Percentiles rank a stretch among this genome's conserved stretches.
phyloP scores from a whole-genome alignment of 1,140 invertebrate genomes.

The Musca vetustissima region DNA sequence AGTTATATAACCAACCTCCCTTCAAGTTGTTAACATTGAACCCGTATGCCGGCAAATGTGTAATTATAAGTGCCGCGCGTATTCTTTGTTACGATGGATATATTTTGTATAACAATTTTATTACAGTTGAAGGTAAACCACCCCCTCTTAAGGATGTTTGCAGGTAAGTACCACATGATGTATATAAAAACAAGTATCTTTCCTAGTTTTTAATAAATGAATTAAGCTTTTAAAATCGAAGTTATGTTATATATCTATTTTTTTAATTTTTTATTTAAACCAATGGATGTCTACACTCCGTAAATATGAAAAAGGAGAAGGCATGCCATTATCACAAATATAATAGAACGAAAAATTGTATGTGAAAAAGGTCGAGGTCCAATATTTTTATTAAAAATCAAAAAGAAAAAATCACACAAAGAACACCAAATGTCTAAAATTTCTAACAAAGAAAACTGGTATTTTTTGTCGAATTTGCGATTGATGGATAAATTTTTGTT shows the following conservation, averaged over 20 bases:
- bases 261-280: slow-evolving; percentile 7
- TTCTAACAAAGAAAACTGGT: slow-evolving; percentile 19
- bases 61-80: too few relatives aligned
- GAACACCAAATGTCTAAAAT: slow-evolving; percentile 8
- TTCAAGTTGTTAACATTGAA: too few relatives aligned
- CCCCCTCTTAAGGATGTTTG: not conserved
- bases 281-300: not conserved
- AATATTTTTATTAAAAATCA: slow-evolving; percentile 47
- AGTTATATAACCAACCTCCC: too few relatives aligned
- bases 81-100: too few relatives aligned
- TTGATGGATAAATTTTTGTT: slow-evolving; percentile 57
- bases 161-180: slow-evolving; percentile 8
- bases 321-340: not conserved
- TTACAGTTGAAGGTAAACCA: slow-evolving; percentile 12
- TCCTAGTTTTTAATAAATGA: slow-evolving; percentile 14
- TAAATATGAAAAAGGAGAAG: not conserved
- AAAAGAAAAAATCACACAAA: slow-evolving; percentile 7
- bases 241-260: slow-evolving; percentile 16
- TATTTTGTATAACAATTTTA: too few relatives aligned
- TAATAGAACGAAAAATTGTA: slow-evolving; percentile 9
- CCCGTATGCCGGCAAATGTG: too few relatives aligned
- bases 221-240: slow-evolving; percentile 15
- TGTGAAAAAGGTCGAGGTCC: slow-evolving; percentile 53
- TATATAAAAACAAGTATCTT: not conserved
- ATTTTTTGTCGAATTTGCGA: slow-evolving; percentile 45